Base-by-base conservation (phyloP, 2,888 invertebrate species). In the Electrophaes corylata region DNA sequence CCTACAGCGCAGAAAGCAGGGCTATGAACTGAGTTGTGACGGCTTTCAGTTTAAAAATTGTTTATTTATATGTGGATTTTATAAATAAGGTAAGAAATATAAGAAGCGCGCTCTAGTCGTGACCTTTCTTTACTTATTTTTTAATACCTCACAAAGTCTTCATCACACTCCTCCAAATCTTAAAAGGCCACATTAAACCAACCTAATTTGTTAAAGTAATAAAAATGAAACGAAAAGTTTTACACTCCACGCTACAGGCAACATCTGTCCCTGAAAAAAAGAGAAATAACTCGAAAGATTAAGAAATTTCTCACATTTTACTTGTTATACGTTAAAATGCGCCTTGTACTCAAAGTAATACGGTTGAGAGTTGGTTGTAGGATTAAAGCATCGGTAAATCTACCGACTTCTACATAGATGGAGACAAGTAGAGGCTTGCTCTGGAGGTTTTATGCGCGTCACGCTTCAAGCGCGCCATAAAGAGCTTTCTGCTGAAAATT, bases 401-500 rank as follows among this genome's bases (percentile, higher is more conserved):
- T 77, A 69, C 54, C 70, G 74, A 68, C 65, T 76, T 71, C 68
- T 70, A 73, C 75, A 67, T 73, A 77, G 79, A 79, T 78, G 73
- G 76, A 83, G 79, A 82, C 79, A 82, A 82, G 81, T 79, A 71
- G 76, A 78, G 76, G 76, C 75, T 75, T 71, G 74, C 71, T 75
- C 73, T 59, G 45, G 76, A 77, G 79, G 72, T 79, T 81, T 81
- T 81, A 89, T 84, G 83, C 86, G 66, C 75, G 84, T 86, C 90
- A 90, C 91, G 90, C 78, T 76, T 72, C 67, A 69, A 74, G 71
- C 75, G 71, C 76, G 76, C 81, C 78, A 82, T 89, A 89, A 88
- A 88, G 84, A 84, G 88, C 85, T 85, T 83, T 82, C 79, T 70
- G 81, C 76, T 82, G 84, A 79, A 89, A 89, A 90, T 89, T 89